Evolutionary conservation across 2,888 invertebrate genomes (phyloP), one percentile per base, ranked within the genome.

Genomic region (Hemistola chrysoprasaria): DNA sequence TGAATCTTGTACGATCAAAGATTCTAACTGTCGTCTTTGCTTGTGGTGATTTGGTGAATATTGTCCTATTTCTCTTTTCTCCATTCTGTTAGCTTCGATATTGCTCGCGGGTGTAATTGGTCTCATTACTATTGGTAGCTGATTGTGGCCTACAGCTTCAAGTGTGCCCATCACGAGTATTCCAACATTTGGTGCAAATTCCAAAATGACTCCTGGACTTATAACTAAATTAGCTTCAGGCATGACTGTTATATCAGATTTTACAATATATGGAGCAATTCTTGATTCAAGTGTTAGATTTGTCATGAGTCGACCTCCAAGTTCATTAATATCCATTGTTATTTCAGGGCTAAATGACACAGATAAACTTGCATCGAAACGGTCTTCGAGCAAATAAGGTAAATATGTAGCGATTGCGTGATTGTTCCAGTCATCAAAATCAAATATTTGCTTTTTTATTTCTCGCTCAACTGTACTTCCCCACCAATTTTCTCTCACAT

Each of bases 391-490:
- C 40, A 98, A 90, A 75, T 93, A 99, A 0, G 99, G 99, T 37
- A 94, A 91, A 76, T 95, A 99, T 7, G 94, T 91, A 0, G 98
- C 98, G 34, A 98, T 92, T 0, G 98, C 98, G 74, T 97, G 98
- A 77, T 97, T 97, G 74, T 99, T 99, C 99, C 99, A 99, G 73
- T 99, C 98, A 73, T 99, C 98, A 78, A 99, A 98, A 81, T 99
- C 99, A 71, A 99, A 98, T 62, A 99, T 98, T 67, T 93, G 91
- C 33, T 92, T 90, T 56, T 93, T 92, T 36, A 99, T 99, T 38
- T 91, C 90, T 3, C 82, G 85, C 34, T 95, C 93, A 37, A 94
- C 91, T 0, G 88, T 85, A 1, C 94, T 94, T 6, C 98, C 99
- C 99, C 99, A 99, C 96, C 97, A 99, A 75, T 99, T 99, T 74